phyloP scores from a whole-genome alignment of 2,888 invertebrate genomes.

The Drosophila ochracea region DNA sequence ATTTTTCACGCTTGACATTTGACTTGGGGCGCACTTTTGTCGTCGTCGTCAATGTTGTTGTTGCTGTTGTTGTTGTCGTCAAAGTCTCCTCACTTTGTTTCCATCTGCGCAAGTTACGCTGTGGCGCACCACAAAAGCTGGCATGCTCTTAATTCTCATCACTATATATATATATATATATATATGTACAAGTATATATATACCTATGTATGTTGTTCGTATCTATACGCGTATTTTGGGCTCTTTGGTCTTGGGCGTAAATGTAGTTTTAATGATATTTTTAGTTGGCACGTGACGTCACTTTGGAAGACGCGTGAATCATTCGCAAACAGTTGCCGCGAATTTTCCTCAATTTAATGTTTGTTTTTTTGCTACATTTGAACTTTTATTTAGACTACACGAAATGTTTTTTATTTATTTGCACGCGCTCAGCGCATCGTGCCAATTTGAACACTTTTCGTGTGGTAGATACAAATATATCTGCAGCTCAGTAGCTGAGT shows the following conservation, averaged over 20 bases:
- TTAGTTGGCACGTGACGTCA: constrained; percentile 76
- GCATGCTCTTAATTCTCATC: constrained; percentile 71
- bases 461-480: constrained; percentile 49
- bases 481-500: constrained; percentile 37
- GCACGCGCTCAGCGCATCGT: constrained; percentile 61
- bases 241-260: constrained; percentile 52
- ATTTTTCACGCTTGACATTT: constrained; percentile 85
- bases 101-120: constrained; percentile 14
- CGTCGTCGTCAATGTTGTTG: constrained; percentile 40
- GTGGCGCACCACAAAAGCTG: constrained; percentile 36
- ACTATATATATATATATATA: constrained; percentile 23
- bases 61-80: constrained; percentile 59
- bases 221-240: constrained; percentile 40
- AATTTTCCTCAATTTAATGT: constrained; percentile 44
- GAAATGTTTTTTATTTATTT: constrained; percentile 64
- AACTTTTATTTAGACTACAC: constrained; percentile 51
- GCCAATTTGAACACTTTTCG: constrained; percentile 69
- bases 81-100: constrained; percentile 49
- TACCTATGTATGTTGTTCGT: constrained; percentile 12
- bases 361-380: constrained; percentile 38
- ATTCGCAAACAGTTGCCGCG: constrained; percentile 35
- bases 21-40: constrained; percentile 83
- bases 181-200: constrained; percentile 11
- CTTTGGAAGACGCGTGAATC: constrained; percentile 54
- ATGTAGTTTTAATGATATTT: constrained; percentile 75